Base-by-base conservation (phyloP, 2,113 vertebrate species). In the Brachionichthys hirsutus region DNA sequence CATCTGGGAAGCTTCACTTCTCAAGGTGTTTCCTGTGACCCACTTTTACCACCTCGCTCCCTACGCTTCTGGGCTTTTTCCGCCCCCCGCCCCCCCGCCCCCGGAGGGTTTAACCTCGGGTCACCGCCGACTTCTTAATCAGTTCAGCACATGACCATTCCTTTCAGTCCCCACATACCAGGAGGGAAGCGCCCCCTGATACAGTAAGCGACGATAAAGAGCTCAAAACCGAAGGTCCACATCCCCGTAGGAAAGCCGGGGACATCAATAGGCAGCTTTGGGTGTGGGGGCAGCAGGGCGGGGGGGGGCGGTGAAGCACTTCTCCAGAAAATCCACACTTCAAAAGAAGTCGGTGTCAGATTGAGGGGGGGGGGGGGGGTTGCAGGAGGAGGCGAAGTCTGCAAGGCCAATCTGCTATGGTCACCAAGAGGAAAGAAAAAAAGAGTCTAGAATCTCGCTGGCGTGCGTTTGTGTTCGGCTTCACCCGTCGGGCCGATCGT, bases 171-270 rank as follows among this genome's bases (percentile, higher is more conserved):
- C 72, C 77, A 70, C 88, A 89, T 89, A 87, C 86, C 89, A 82
- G 85, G 83, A 82, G 85, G 53, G 77, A 78, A 80, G 85, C 77
- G 66, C 85, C 80, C 78, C 87, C 87, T 88, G 88, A 87, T 88
- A 89, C 88, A 83, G 83, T 82, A 83, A 68, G 80, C 79, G 78
- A 84, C 51, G 68, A 83, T 87, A 91, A 90, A 87, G 85, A 85
- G 80, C 85, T 87, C 82, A 66, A 69, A 83, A 74, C 70, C 17
- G 57, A 84, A 62, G 67, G 66, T 75, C 80, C 62, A 67, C 71
- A 71, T 79, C 75, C 74, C 62, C 52, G 13, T 76, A 65, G 71
- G 82, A 87, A 84, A 85, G 80, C 81, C 15, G 60, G 61, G 67
- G 70, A 88, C 85, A 83, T 87, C 84, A 87, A 89, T 83, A 48